Evolutionary conservation across 2,113 vertebrate genomes (phyloP).

Genomic region (Mesembrinibis cayennensis): DNA sequence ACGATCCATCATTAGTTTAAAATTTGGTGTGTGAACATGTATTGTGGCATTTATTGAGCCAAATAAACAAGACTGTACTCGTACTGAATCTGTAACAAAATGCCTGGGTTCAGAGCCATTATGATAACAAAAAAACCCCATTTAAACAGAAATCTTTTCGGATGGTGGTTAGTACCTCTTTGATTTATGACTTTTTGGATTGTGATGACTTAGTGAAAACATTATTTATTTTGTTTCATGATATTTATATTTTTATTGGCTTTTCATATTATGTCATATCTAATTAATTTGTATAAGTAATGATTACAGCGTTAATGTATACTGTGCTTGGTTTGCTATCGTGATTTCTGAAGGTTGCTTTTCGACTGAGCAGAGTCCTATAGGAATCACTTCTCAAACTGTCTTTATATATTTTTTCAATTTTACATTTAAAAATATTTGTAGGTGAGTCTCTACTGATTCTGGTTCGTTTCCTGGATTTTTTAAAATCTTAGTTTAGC

Average conservation of each 20-base stretch:
- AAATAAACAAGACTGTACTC: neutral
- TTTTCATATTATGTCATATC: neutral
- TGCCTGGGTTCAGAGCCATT: neutral
- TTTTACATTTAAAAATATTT: neutral
- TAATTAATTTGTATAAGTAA: neutral
- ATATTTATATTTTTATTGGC: neutral
- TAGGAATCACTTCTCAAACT: neutral
- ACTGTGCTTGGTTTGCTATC: neutral
- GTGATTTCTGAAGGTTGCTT: neutral
- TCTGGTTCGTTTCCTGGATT: neutral
- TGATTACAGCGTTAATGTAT: fast-evolving
- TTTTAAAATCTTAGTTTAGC: neutral
- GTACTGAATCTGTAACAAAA: neutral
- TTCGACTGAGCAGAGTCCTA: fast-evolving
- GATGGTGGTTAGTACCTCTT: neutral
- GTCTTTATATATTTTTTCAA: neutral
- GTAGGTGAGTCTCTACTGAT: neutral
- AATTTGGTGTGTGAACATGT: neutral
- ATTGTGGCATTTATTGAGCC: neutral
- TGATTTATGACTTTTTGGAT: neutral
- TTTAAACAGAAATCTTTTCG: neutral
- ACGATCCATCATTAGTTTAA: neutral
- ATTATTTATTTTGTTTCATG: neutral
- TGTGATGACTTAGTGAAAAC: neutral
- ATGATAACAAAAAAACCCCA: neutral